A percentile compares a stretch with the other conserved stretches of the same genome.
These are phyloP conservation scores for Matsumyia berberina DNA, from an alignment of 2,888 invertebrate species.

Conservation along the genomic window DNA sequence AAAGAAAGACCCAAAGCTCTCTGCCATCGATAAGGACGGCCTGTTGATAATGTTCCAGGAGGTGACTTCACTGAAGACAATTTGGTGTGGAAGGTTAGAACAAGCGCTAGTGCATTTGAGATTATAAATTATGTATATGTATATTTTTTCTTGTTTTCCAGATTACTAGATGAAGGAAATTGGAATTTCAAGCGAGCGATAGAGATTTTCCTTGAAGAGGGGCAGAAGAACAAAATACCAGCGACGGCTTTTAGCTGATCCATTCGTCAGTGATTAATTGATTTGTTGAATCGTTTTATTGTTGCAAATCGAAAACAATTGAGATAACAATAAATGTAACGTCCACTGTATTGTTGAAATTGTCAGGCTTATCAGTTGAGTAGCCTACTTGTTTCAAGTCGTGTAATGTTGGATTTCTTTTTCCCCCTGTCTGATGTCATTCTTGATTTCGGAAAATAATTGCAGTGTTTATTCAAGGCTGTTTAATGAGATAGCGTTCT, in stretches of 20 bases:
- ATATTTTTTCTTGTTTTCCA: constrained; percentile 47
- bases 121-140: neutral
- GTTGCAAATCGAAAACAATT: constrained; percentile 26
- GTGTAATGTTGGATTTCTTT: neutral
- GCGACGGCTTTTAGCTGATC: constrained; percentile 78
- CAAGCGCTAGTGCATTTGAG: neutral
- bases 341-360: constrained; percentile 7
- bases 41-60: constrained; percentile 80
- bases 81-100: constrained; percentile 80
- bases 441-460: neutral
- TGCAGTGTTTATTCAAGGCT: neutral
- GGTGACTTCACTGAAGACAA: constrained; percentile 79
- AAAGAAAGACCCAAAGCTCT: constrained; percentile 64
- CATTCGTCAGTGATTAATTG: constrained; percentile 1
- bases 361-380: constrained; percentile 28
- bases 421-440: constrained; percentile 1
- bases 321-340: constrained; percentile 36
- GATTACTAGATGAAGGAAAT: constrained; percentile 80
- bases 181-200: constrained; percentile 80
- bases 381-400: constrained; percentile 44
- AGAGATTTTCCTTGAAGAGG: constrained; percentile 78
- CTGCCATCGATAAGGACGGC: constrained; percentile 79
- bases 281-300: neutral
- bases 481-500: neutral
- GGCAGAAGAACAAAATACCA: constrained; percentile 78